A percentile compares a stretch with the other conserved stretches of the same genome.
Conservation (phyloP, 2,113 vertebrate species). For the Morone saxatilis region DNA sequence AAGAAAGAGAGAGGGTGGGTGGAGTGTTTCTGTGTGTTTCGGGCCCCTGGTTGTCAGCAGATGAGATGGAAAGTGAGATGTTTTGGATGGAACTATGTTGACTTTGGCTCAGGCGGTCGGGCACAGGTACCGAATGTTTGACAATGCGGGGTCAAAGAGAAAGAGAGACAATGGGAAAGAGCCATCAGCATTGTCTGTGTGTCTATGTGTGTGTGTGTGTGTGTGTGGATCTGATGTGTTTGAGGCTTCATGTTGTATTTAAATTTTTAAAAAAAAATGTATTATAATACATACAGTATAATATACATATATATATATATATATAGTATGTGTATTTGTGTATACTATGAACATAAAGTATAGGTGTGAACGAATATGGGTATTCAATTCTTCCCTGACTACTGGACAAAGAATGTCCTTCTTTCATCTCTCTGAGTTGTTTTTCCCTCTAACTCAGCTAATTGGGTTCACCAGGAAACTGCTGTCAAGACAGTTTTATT, state of each 20-base stretch:
- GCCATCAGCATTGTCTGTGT: constrained; percentile 20
- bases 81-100: constrained; percentile 73
- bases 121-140: constrained; percentile 63
- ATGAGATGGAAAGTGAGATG: constrained; percentile 74
- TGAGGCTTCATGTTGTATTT: not conserved
- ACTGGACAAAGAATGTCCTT: constrained; percentile 14
- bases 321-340: too few relatives aligned
- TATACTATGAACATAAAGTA: not conserved
- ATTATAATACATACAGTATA: not conserved
- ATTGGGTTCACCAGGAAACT: constrained; percentile 63
- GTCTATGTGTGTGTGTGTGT: not conserved
- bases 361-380: not conserved
- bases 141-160: constrained; percentile 45
- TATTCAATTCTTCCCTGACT: not conserved
- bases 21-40: constrained; percentile 48
- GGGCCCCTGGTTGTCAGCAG: constrained; percentile 30
- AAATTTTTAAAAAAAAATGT: not conserved
- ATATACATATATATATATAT: too few relatives aligned
- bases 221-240: not conserved
- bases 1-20: not conserved
- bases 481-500: constrained; percentile 66
- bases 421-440: constrained; percentile 38
- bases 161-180: constrained; percentile 54
- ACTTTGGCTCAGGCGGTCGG: constrained; percentile 64
- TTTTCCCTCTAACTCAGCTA: constrained; percentile 57